phyloP scores from a whole-genome alignment of 1,140 invertebrate species.

The Oedothorax gibbosus region DNA sequence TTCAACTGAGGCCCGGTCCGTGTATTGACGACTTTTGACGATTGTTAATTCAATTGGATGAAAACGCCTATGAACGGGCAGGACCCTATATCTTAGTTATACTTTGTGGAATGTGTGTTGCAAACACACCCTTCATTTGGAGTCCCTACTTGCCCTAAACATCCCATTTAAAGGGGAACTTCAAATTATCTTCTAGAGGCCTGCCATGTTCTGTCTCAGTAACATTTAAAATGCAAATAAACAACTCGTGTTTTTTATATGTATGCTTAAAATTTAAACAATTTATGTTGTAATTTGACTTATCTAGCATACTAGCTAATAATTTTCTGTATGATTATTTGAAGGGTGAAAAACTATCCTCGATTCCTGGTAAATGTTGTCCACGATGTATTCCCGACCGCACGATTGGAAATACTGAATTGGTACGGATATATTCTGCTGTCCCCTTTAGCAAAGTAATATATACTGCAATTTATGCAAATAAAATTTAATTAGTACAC shows the following conservation, averaged over 20 bases:
- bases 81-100: too few species aligned
- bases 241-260: background rate
- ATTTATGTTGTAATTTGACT: background rate
- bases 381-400: slow-evolving; percentile 24
- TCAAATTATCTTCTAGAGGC: too few species aligned
- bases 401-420: background rate
- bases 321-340: background rate
- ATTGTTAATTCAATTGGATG: too few species aligned
- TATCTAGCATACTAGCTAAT: too few species aligned
- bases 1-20: too few species aligned
- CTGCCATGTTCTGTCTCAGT: too few species aligned
- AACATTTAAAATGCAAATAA: background rate
- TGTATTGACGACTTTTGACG: too few species aligned
- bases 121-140: too few species aligned
- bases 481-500: background rate
- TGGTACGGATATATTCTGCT: background rate
- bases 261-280: background rate
- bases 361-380: slow-evolving; percentile 21
- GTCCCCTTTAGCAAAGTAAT: background rate
- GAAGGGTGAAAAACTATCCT: slow-evolving; percentile 20
- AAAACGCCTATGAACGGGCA: too few species aligned
- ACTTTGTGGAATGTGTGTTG: too few species aligned
- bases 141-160: too few species aligned
- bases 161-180: too few species aligned
- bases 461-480: background rate